Conservation (phyloP, 2,888 invertebrate genomes). For the Euphydryas editha region DNA sequence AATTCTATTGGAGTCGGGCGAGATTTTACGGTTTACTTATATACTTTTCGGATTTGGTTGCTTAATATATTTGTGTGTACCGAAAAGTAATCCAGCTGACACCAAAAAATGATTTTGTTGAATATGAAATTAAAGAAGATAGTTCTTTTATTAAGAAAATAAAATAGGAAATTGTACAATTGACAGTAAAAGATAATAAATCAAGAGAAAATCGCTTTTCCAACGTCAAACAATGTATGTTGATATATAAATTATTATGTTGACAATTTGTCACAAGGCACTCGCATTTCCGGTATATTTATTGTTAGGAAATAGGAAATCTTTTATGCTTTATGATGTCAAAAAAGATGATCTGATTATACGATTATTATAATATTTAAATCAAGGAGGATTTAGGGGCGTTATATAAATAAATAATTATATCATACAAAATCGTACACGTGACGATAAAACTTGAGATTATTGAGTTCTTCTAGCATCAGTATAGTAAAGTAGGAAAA, state of each 20-base stretch:
- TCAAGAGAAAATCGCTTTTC: neutral
- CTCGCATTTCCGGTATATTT: neutral
- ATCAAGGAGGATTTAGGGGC: too few relatives aligned
- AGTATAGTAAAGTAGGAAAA: too few relatives aligned
- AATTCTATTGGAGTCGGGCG: conserved; percentile 15
- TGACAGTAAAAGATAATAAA: neutral
- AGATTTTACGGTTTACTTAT: conserved; percentile 19
- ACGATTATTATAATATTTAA: too few relatives aligned
- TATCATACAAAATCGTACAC: too few relatives aligned
- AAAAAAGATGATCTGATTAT: neutral
- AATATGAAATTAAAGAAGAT: too few relatives aligned
- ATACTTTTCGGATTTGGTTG: neutral
- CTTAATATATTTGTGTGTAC: neutral
- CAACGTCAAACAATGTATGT: neutral
- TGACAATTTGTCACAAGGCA: conserved; percentile 18
- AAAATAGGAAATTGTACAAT: neutral
- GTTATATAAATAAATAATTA: too few relatives aligned
- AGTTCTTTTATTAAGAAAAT: too few relatives aligned
- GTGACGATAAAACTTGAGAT: too few relatives aligned
- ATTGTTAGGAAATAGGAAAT: conserved; percentile 10
- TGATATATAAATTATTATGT: conserved; percentile 22
- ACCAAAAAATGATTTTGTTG: too few relatives aligned
- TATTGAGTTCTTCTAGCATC: too few relatives aligned
- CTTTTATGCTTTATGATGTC: neutral
- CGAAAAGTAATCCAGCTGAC: too few relatives aligned